phyloP scores from a whole-genome alignment of 2,113 vertebrate genomes.

The Bos javanicus region DNA sequence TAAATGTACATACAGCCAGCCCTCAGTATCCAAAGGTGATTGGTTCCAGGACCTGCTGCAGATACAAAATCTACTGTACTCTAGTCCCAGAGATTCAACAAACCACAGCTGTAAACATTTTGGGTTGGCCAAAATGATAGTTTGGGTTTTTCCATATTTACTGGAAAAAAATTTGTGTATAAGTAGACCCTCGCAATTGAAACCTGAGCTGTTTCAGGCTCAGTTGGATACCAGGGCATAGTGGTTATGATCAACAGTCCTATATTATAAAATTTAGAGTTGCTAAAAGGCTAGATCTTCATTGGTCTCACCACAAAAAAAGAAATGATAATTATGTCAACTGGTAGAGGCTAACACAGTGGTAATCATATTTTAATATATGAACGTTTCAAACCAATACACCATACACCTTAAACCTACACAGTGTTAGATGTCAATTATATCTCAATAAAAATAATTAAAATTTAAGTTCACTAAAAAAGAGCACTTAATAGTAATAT shows the following conservation, averaged over 20 bases:
- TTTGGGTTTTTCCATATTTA: neutral
- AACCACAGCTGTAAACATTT: too few species aligned
- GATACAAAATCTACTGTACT: neutral
- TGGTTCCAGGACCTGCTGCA: neutral
- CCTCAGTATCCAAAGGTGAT: neutral
- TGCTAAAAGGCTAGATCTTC: neutral
- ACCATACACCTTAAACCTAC: neutral
- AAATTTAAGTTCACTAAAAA: neutral
- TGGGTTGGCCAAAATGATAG: too few species aligned
- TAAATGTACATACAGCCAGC: too few species aligned
- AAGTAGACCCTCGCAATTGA: neutral
- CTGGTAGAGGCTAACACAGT: neutral
- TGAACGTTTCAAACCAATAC: neutral
- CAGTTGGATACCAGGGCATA: neutral
- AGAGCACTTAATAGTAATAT: neutral
- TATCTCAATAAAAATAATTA: neutral
- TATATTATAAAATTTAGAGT: neutral
- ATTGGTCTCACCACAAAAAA: too few species aligned
- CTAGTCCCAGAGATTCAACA: neutral
- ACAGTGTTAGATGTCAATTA: neutral
- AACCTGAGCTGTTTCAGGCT: neutral
- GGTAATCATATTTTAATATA: neutral
- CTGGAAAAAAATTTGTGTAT: neutral
- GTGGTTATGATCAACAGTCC: neutral
- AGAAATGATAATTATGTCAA: neutral